Base-by-base conservation (phyloP, 2,797 vertebrate genomes). In the Notolepis coatsorum region DNA sequence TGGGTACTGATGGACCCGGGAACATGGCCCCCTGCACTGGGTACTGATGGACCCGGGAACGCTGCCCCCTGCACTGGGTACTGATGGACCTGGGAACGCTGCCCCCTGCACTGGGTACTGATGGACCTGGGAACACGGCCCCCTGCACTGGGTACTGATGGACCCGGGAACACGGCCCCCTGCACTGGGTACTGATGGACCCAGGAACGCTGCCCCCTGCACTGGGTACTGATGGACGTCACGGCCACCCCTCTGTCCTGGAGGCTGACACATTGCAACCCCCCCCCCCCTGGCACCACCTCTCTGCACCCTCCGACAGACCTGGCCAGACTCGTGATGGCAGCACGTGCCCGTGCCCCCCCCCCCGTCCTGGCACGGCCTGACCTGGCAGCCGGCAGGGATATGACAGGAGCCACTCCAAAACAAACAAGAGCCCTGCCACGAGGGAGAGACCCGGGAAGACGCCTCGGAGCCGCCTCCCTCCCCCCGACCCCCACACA, bases 251-350 rank as follows among this genome's bases (percentile, higher is more conserved):
- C 48, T 53, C 59, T 58, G 53, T 64, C 65, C 57, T 67, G 56
- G 68, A 79, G 75, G 55, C 65, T 73, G 47, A 79, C 73, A 81
- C 82, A 77, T 66, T 79, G 78, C 75, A 74, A 69, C 30, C 60
- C 35, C 47, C 31, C 35, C 47, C 24, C 28, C 27, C 27, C 35
- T 23, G 8, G 39, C 54, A 46, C 59, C 82, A 68, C 64, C 65
- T 82, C 78, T 75, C 61, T 68, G 73, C 74, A 79, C 77, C 37
- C 15, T 79, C 75, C 73, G 77, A 82, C 73, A 61, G 79, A 63
- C 67, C 65, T 75, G 78, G 75, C 55, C 72, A 86, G 77, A 71
- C 63, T n/a, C n/a, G n/a, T n/a, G n/a, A 33, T 20, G 63, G 75
- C 67, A 69, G 65, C 80, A 82, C 70, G 60, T 76, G 77, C 75